Evolutionary conservation across 2,797 vertebrate species (phyloP), one percentile per base, ranked within the genome.

Genomic region (Cryptoblepharus egeriae): DNA sequence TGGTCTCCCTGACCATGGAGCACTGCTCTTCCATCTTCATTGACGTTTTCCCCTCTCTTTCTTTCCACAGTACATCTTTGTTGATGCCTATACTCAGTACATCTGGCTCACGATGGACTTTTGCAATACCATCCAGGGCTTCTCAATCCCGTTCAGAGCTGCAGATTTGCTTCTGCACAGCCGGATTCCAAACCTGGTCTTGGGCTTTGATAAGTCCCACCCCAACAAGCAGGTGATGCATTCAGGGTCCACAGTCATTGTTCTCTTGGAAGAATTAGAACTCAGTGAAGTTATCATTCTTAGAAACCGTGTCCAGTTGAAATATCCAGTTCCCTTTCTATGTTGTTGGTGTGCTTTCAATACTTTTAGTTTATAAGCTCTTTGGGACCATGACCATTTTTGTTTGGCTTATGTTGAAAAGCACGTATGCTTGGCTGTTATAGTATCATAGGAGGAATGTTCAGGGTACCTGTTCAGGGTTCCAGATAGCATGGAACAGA

Each of bases 31-130:
- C 20, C 67, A 13, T 18, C 49, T 52, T 52, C 49, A 13, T 52
- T 52, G 6, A 24, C 24, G 37, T 9, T 11, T 24, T 26, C 22
- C 35, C 35, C 28, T 3, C 9, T 5, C 18, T 39, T 81, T 84
- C 45, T 16, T 15, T 30, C 32, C 24, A 67, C 94, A 99, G 99
- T 99, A 99, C 81, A 96, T 99, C 83, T 99, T 99, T 2, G 97
- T 97, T 0, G 98, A 99, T 0, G 96, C 97, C 45, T 97, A 96
- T 0, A 96, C 96, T 83, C 96, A 96, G 2, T 98, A 96, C 91
- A 94, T 99, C 79, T 99, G 98, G 98, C 97, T 97, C 95, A 98
- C 97, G 0, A 97, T 96, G 0, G 97, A 99, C 96, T 99, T 99
- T 95, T 99, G 98, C 88, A 96, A 92, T 90, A 97, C 88, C 0